Conservation (phyloP, 2,888 invertebrate genomes). For the Petrophora chlorosata region DNA sequence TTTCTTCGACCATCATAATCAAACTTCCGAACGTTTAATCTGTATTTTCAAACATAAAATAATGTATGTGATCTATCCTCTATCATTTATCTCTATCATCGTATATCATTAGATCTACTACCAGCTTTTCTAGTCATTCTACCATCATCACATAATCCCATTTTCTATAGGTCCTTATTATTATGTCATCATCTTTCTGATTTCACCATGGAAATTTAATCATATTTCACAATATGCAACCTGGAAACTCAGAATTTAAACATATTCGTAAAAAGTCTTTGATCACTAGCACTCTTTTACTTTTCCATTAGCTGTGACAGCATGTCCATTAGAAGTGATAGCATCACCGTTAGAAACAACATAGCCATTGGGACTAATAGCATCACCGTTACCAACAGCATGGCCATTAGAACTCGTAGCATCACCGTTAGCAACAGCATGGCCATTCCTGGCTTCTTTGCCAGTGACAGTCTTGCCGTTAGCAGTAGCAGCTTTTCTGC, state of each 20-base stretch:
- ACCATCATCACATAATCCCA: no score
- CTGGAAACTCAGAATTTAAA: constrained; percentile 8
- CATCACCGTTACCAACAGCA: neutral
- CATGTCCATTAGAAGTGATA: neutral
- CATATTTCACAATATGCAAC: neutral
- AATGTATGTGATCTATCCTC: no score
- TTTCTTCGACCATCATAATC: no score
- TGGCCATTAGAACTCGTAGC: constrained; percentile 1
- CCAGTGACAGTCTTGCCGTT: neutral
- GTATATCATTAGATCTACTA: no score
- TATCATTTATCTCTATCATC: no score
- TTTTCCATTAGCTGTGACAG: constrained; percentile 41
- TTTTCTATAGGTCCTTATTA: no score
- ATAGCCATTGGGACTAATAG: constrained; percentile 2
- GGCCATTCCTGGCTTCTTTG: neutral
- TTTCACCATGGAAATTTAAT: no score
- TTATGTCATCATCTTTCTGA: no score
- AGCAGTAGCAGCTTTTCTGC: constrained; percentile 17
- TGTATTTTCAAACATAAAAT: no score
- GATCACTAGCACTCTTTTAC: constrained; percentile 63
- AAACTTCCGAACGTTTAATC: no score
- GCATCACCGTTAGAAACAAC: neutral
- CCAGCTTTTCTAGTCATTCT: no score
- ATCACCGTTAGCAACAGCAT: constrained; percentile 1
- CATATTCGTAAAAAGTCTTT: constrained; percentile 35